phyloP scores from a whole-genome alignment of 2,797 vertebrate species.

The Thamnophis elegans region DNA sequence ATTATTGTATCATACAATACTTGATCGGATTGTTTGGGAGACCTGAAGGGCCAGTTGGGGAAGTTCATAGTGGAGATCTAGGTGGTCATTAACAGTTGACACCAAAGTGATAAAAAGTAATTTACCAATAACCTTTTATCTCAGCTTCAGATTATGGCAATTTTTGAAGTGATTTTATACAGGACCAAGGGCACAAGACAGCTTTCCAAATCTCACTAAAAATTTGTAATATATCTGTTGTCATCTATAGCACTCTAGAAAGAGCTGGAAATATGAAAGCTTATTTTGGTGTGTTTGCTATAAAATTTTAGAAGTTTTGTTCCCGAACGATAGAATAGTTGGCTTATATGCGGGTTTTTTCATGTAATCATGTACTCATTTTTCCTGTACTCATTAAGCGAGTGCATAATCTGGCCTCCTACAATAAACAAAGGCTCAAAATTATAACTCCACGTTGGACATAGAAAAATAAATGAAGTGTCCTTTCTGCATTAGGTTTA shows the following conservation, averaged over 20 bases:
- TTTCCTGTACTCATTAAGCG: neutral
- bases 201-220: neutral
- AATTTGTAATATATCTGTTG: neutral
- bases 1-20: neutral
- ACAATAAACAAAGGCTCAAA: conserved; percentile 22
- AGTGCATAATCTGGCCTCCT: neutral
- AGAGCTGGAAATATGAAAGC: neutral
- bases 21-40: neutral
- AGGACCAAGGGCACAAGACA: neutral
- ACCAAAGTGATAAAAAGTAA: neutral
- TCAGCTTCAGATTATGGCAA: neutral
- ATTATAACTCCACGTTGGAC: neutral
- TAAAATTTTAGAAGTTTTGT: neutral
- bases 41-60: neutral
- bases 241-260: neutral
- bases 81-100: neutral
- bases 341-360: neutral
- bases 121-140: neutral
- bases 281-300: neutral
- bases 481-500: conserved; percentile 21
- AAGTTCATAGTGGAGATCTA: neutral
- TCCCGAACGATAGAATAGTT: neutral
- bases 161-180: neutral
- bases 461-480: conserved; percentile 17
- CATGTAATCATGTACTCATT: neutral